Evolutionary conservation across 2,113 vertebrate species (phyloP).

Genomic region (Eclectus roratus): DNA sequence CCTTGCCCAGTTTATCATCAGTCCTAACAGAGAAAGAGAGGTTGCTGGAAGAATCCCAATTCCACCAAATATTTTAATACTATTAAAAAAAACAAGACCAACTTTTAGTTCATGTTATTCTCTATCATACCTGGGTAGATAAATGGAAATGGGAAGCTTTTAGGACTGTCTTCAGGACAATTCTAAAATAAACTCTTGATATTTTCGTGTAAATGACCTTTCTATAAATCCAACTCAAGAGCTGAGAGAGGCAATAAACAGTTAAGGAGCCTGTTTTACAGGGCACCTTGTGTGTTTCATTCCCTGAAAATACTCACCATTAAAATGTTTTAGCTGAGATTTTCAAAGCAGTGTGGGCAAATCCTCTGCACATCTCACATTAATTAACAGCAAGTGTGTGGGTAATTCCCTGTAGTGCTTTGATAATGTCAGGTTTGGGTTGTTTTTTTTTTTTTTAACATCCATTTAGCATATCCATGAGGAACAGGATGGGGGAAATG

Average conservation of each 20-base stretch:
- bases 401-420: conserved; percentile 53
- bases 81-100: background rate
- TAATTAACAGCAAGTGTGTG: conserved; percentile 64
- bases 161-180: background rate
- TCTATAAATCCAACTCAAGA: background rate
- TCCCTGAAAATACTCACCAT: conserved; percentile 7
- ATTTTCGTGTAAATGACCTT: background rate
- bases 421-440: conserved; percentile 44
- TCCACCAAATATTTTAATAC: background rate
- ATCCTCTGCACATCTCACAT: conserved; percentile 55
- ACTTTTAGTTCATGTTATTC: background rate
- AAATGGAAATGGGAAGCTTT: background rate
- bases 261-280: background rate
- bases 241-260: background rate
- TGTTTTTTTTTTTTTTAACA: background rate
- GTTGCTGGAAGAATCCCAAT: background rate
- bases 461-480: background rate
- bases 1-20: background rate
- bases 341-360: conserved; percentile 48
- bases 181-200: background rate
- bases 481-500: background rate
- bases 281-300: background rate
- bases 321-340: conserved; percentile 44
- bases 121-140: background rate
- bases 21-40: background rate